Percentiles rank a stretch among this genome's conserved stretches.
Conservation (phyloP, 2,113 vertebrate species). For the Ciconia maguari region DNA sequence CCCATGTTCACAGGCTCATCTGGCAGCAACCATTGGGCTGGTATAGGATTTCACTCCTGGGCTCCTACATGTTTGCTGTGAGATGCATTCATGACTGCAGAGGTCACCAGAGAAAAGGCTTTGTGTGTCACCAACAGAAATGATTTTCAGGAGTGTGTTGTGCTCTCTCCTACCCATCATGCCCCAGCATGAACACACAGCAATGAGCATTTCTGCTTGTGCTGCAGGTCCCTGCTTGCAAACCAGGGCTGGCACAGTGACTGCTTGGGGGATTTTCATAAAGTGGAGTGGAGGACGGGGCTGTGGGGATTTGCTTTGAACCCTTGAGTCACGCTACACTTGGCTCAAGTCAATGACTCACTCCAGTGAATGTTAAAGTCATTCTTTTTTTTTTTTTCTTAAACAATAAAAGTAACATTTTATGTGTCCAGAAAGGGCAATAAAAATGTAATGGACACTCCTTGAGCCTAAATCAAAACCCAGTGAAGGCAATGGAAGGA, state of each 20-base stretch:
- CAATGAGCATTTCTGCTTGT: neutral
- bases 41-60: neutral
- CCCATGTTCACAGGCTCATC: neutral
- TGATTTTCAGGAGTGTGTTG: neutral
- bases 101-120: neutral
- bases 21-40: neutral
- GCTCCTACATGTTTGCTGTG: neutral
- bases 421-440: slow-evolving; percentile 14
- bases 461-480: slow-evolving; percentile 29
- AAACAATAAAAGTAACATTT: slow-evolving; percentile 36
- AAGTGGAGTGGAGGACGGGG: neutral
- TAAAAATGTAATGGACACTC: slow-evolving; percentile 45
- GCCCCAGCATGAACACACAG: neutral
- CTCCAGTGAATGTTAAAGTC: neutral
- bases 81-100: neutral
- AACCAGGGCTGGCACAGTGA: neutral
- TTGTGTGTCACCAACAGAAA: neutral
- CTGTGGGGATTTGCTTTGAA: neutral
- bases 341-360: neutral
- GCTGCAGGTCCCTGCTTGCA: neutral
- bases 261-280: neutral
- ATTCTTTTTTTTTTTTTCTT: slow-evolving; percentile 26
- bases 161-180: neutral
- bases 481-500: neutral
- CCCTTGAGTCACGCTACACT: neutral